Conservation (phyloP, 2,113 vertebrate genomes). For the Hymenochirus boettgeri region DNA sequence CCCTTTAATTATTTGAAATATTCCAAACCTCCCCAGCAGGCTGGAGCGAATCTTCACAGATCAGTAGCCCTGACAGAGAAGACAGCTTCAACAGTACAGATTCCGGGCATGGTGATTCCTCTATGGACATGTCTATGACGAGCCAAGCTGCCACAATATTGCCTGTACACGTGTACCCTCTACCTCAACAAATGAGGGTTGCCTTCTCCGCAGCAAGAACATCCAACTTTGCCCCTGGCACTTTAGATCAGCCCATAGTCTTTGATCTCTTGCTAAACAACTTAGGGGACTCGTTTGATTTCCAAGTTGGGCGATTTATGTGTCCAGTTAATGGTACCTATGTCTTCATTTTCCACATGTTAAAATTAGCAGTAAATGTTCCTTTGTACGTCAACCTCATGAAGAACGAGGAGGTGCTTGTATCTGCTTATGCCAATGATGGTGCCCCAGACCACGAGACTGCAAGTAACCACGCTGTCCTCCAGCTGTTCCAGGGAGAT, state of each 20-base stretch:
- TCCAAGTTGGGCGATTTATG: conserved; percentile 83
- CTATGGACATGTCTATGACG: conserved; percentile 73
- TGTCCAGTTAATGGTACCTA: conserved; percentile 89
- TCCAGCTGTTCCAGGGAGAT: conserved; percentile 90
- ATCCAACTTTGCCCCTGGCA: conserved; percentile 87
- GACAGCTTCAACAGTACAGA: conserved; percentile 76
- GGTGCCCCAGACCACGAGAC: conserved; percentile 95
- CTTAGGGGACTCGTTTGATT: conserved; percentile 86
- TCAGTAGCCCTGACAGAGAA: conserved; percentile 88
- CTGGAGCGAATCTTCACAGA: conserved; percentile 90
- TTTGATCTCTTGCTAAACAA: conserved; percentile 93
- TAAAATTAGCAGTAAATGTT: conserved; percentile 94
- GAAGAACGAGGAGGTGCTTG: conserved; percentile 93
- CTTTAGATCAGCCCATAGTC: conserved; percentile 92
- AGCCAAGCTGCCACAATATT: conserved; percentile 73
- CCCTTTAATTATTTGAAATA: background rate
- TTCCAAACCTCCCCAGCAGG: conserved; percentile 55
- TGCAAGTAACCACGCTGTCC: conserved; percentile 89
- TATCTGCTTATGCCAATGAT: conserved; percentile 94
- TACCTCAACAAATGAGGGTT: conserved; percentile 84
- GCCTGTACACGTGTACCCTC: conserved; percentile 80
- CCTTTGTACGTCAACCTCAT: conserved; percentile 95
- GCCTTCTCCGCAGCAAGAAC: conserved; percentile 91
- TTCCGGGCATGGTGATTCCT: conserved; percentile 83
- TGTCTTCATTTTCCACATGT: conserved; percentile 94